Percentiles rank a stretch among this genome's conserved stretches.
phyloP scores from a whole-genome alignment of 2,113 vertebrate genomes.

The Nematolebias whitei region DNA sequence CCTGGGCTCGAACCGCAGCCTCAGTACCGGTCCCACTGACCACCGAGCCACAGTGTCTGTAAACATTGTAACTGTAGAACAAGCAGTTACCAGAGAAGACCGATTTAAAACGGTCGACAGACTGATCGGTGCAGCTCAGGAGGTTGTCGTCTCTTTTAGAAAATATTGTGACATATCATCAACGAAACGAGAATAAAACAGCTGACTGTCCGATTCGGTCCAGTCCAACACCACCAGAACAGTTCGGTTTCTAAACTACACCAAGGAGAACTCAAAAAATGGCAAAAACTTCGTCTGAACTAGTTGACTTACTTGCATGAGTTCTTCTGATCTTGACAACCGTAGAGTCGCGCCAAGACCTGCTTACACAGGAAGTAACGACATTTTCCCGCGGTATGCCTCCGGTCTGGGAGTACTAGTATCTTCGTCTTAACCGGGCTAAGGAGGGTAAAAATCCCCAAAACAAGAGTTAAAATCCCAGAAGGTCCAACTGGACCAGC shows the following conservation, averaged over 20 bases:
- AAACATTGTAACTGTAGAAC: no score
- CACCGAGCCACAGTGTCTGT: no score
- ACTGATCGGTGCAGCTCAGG: no score
- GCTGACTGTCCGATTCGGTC: no score
- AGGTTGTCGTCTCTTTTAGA: no score
- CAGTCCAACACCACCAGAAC: neutral
- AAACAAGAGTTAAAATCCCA: neutral
- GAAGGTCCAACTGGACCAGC: rapidly evolving
- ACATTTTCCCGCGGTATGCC: conserved; percentile 82
- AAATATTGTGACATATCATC: no score
- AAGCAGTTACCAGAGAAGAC: no score
- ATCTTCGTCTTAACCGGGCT: neutral
- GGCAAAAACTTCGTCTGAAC: neutral
- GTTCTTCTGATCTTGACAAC: conserved; percentile 51
- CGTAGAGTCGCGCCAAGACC: conserved; percentile 75
- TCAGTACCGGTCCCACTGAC: no score
- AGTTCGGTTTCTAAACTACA: neutral
- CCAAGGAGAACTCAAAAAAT: neutral
- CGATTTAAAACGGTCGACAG: no score
- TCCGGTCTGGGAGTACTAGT: neutral
- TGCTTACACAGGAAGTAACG: conserved; percentile 76
- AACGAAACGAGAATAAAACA: no score
- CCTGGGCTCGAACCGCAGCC: no score
- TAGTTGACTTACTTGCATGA: conserved; percentile 21
- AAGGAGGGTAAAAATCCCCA: neutral